A percentile compares a stretch with the other conserved stretches of the same genome.
Conservation (phyloP, 1,140 invertebrate species). For the Lerema accius region DNA sequence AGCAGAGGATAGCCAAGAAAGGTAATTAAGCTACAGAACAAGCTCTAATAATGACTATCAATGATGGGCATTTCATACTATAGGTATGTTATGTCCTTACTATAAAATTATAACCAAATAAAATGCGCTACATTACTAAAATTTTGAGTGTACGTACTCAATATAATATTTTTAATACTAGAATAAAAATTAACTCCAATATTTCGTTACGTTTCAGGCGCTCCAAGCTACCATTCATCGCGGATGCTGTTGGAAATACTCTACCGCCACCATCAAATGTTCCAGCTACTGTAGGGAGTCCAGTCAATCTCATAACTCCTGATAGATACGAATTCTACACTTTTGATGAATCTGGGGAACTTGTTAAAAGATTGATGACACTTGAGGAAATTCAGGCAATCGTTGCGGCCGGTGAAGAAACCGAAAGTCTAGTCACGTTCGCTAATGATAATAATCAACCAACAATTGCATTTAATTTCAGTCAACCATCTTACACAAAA, state of each 20-base stretch:
- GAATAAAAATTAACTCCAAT: neutral
- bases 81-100: no score
- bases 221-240: constrained; percentile 74
- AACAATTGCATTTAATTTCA: constrained; percentile 73
- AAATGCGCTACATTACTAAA: neutral
- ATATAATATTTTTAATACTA: no score
- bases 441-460: constrained; percentile 80
- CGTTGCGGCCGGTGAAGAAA: constrained; percentile 89
- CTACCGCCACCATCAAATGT: constrained; percentile 82
- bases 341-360: constrained; percentile 90
- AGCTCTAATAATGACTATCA: no score
- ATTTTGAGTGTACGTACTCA: no score
- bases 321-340: constrained; percentile 94
- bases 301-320: constrained; percentile 88
- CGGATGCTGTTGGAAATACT: constrained; percentile 85
- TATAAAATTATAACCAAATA: no score
- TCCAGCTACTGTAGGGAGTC: constrained; percentile 86
- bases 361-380: constrained; percentile 92
- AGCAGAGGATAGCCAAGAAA: constrained; percentile 57
- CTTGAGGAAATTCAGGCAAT: constrained; percentile 92
- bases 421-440: constrained; percentile 82
- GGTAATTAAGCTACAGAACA: constrained; percentile 39
- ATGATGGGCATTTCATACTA: no score
- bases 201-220: constrained; percentile 62
- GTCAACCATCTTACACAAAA: constrained; percentile 84